phyloP scores from a whole-genome alignment of 2,113 vertebrate species.

The Panthera uncia region DNA sequence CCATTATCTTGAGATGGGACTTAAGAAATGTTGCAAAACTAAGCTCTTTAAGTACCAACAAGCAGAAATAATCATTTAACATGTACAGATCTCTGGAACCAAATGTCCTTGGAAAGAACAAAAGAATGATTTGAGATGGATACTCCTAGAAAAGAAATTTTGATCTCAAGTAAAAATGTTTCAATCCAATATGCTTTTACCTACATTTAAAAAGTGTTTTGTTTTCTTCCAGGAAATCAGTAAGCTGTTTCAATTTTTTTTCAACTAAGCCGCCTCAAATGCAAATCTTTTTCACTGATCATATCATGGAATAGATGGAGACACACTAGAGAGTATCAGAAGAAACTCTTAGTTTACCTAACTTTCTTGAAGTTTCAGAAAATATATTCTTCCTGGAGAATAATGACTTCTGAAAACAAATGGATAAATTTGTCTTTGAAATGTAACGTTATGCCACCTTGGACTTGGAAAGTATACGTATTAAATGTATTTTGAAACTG shows the following conservation, averaged over 20 bases:
- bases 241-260: conserved; percentile 46
- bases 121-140: not conserved
- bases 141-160: not conserved
- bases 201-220: conserved; percentile 41
- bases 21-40: not conserved
- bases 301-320: not conserved
- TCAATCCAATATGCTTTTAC: not conserved
- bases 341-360: conserved; percentile 37
- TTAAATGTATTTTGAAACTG: conserved; percentile 66
- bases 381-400: conserved; percentile 32
- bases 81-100: not conserved
- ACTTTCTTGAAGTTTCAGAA: conserved; percentile 39
- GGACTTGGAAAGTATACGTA: not conserved
- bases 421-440: conserved; percentile 39
- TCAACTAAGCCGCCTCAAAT: not conserved
- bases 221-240: conserved; percentile 67
- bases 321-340: not conserved
- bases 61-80: not conserved
- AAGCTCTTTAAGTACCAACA: not conserved
- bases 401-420: conserved; percentile 9
- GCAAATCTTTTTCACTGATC: conserved; percentile 32
- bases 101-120: not conserved
- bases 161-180: not conserved
- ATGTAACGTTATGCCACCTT: not conserved
- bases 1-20: not conserved